Conservation (phyloP, 2,797 vertebrate genomes). For the Notolabrus celidotus region DNA sequence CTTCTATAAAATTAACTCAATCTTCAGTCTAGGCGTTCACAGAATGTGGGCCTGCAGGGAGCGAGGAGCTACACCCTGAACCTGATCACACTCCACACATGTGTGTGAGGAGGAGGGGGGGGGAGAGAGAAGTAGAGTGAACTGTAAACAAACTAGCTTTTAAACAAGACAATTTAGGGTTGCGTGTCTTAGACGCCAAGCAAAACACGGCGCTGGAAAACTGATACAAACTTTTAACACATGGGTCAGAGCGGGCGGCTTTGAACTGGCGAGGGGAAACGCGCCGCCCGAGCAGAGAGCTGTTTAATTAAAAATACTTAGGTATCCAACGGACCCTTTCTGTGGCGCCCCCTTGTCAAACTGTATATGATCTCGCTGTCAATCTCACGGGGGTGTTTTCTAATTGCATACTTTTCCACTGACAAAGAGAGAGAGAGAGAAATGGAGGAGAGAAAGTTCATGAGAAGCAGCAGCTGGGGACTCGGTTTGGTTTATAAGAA, state of each 20-base stretch:
- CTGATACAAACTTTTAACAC: conserved; percentile 88
- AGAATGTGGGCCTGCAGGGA: conserved; percentile 44
- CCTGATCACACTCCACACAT: conserved; percentile 75
- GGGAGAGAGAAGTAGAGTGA: conserved; percentile 64
- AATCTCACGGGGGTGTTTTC: conserved; percentile 76
- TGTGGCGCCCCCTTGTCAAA: conserved; percentile 81
- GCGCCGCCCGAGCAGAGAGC: conserved; percentile 66
- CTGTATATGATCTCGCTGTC: conserved; percentile 80
- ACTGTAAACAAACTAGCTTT: conserved; percentile 89
- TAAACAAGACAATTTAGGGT: conserved; percentile 88
- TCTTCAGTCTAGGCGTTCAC: conserved; percentile 51
- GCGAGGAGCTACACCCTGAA: conserved; percentile 68
- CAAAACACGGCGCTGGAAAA: conserved; percentile 87
- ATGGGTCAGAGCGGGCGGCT: conserved; percentile 83
- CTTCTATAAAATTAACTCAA: conserved; percentile 32
- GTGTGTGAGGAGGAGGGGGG: conserved; percentile 52
- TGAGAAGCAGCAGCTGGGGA: conserved; percentile 62
- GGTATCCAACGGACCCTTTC: conserved; percentile 76
- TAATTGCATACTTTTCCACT: conserved; percentile 78
- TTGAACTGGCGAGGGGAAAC: conserved; percentile 81
- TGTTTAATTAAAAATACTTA: conserved; percentile 89
- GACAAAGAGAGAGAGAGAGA: conserved; percentile 59
- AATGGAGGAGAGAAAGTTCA: conserved; percentile 44
- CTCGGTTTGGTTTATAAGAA: conserved; percentile 47
- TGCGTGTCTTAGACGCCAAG: conserved; percentile 83